Percentiles rank a stretch among this genome's conserved stretches.
phyloP scores from a whole-genome alignment of 30 jellyfish, hydroid and myxozoan species.

The Morbakka virulenta region DNA sequence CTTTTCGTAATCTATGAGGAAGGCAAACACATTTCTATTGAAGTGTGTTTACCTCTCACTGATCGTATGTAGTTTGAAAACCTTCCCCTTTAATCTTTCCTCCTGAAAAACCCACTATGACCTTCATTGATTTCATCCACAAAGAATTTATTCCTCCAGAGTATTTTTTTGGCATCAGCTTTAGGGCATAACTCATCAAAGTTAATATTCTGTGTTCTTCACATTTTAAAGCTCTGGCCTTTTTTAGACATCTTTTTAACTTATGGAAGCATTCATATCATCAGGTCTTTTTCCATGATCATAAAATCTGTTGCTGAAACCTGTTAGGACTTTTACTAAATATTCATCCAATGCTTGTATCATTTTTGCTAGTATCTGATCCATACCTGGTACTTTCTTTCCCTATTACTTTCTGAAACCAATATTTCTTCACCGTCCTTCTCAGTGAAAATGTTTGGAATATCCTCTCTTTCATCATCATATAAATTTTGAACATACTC shows the following conservation, averaged over 20 bases:
- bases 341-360: conserved; percentile 12
- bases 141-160: not conserved
- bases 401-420: too few species aligned
- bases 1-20: too few species aligned
- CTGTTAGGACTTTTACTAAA: not conserved
- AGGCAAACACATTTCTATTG: not conserved
- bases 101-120: not conserved
- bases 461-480: conserved; percentile 18
- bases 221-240: not conserved
- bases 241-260: not conserved
- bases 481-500: conserved; percentile 6
- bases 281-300: not conserved
- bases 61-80: not conserved
- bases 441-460: too few species aligned
- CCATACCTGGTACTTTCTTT: conserved; percentile 23
- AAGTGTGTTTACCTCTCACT: not conserved
- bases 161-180: not conserved
- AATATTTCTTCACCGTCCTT: too few species aligned
- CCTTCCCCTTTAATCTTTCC: conserved; percentile 9
- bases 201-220: conserved; percentile 8
- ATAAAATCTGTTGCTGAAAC: not conserved
- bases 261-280: conserved; percentile 1
- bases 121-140: conserved; percentile 2
- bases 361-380: not conserved
- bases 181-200: conserved; percentile 14